Conservation (phyloP, 1,140 invertebrate species). For the Cotesia chilonis region DNA sequence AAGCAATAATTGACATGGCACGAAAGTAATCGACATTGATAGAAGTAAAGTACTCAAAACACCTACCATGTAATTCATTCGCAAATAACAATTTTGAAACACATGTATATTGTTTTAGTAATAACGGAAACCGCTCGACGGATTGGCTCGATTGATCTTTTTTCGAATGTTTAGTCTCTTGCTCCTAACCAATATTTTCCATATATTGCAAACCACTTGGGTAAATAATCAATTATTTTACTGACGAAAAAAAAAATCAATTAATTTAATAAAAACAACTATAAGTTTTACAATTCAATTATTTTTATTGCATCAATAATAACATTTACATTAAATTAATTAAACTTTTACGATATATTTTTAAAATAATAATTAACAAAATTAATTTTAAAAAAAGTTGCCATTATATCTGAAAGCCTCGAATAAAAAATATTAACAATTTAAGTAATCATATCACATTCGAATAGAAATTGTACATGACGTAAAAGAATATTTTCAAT, state of each 20-base stretch:
- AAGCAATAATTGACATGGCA: conserved; percentile 29
- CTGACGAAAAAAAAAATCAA: conserved; percentile 12
- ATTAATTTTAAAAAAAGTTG: too few relatives aligned
- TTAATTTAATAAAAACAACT: background rate
- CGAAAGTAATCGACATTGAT: conserved; percentile 22
- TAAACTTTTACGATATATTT: too few relatives aligned
- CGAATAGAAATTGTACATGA: too few relatives aligned
- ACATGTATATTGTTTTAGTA: conserved; percentile 19
- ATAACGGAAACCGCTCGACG: conserved; percentile 47
- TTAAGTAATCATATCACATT: too few relatives aligned
- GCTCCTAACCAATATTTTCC: conserved; percentile 32
- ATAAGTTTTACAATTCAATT: too few relatives aligned
- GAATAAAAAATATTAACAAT: too few relatives aligned
- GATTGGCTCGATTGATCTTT: conserved; percentile 55
- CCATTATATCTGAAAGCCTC: too few relatives aligned
- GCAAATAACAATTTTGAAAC: conserved; percentile 13
- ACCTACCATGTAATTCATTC: conserved; percentile 27
- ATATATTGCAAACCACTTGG: conserved; percentile 25
- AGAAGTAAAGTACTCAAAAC: conserved; percentile 4
- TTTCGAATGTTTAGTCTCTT: conserved; percentile 27
- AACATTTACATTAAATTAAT: too few relatives aligned
- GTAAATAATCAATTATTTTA: conserved; percentile 31
- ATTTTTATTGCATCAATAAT: too few relatives aligned
- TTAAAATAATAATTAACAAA: too few relatives aligned
- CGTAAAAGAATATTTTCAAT: too few relatives aligned